These are phyloP conservation scores for Holocentrus rufus DNA, from an alignment of 2,797 vertebrate genomes.

Conservation along the genomic window DNA sequence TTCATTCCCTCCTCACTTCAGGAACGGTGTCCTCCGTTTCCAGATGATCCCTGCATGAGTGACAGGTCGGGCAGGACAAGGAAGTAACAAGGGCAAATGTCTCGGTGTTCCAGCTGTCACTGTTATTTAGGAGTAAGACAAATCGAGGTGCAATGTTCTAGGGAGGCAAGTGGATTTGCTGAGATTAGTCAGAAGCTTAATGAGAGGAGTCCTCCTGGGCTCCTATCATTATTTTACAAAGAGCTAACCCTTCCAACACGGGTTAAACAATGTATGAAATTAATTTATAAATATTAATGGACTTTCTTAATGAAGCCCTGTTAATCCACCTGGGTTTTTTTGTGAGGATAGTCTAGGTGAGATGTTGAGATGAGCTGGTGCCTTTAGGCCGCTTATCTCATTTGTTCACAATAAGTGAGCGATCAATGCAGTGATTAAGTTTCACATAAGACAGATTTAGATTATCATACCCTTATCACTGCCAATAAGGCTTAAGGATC, in stretches of 20 bases:
- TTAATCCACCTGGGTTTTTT: slow-evolving; percentile 65
- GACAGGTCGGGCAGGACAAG: slow-evolving; percentile 19
- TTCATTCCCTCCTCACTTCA: slow-evolving; percentile 3
- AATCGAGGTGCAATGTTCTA: slow-evolving; percentile 32
- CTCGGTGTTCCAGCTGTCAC: slow-evolving; percentile 29
- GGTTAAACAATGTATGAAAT: slow-evolving; percentile 75
- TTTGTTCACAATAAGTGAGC: slow-evolving; percentile 51
- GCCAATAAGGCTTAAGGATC: slow-evolving; percentile 20
- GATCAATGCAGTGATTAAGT: slow-evolving; percentile 68
- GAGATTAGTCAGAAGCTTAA: slow-evolving; percentile 65
- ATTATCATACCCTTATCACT: slow-evolving; percentile 42
- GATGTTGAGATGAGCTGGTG: slow-evolving; percentile 7
- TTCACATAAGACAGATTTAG: slow-evolving; percentile 47
- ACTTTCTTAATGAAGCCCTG: slow-evolving; percentile 48
- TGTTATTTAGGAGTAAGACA: slow-evolving; percentile 36
- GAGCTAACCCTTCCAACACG: slow-evolving; percentile 38
- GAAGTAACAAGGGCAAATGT: slow-evolving; percentile 35
- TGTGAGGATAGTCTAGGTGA: slow-evolving; percentile 31
- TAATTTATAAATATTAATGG: slow-evolving; percentile 74
- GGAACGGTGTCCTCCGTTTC: background rate
- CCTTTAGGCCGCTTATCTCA: slow-evolving; percentile 47
- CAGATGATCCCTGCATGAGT: slow-evolving; percentile 21
- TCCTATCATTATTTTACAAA: slow-evolving; percentile 66
- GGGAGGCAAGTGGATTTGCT: slow-evolving; percentile 49
- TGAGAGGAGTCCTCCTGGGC: slow-evolving; percentile 55